phyloP scores from a whole-genome alignment of 2,888 invertebrate species.

The Conchocele bisecta region DNA sequence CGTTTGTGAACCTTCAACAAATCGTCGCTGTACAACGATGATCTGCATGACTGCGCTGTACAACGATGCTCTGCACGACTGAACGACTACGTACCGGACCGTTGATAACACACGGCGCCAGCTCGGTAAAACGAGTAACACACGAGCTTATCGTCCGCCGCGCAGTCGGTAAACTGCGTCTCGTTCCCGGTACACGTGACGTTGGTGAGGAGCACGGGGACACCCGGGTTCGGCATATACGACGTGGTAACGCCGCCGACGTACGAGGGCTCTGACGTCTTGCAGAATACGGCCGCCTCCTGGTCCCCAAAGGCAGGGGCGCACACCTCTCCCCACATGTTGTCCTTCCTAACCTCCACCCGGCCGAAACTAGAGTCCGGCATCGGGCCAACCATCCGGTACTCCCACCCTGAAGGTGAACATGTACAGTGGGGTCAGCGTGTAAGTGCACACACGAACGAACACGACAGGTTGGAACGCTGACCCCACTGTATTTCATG shows the following conservation, averaged over 20 bases:
- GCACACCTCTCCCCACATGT: slow-evolving; percentile 88
- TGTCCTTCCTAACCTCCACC: slow-evolving; percentile 35
- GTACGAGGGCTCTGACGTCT: slow-evolving; percentile 50
- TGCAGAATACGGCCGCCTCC: slow-evolving; percentile 86
- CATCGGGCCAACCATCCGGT: slow-evolving; percentile 26
- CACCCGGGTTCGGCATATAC: slow-evolving; percentile 62
- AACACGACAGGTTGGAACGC: too few relatives aligned
- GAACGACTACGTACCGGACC: slow-evolving; percentile 59
- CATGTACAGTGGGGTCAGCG: too few relatives aligned
- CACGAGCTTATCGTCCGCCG: slow-evolving; percentile 45
- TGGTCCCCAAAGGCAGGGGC: slow-evolving; percentile 88
- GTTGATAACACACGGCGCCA: slow-evolving; percentile 70
- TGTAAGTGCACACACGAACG: too few relatives aligned
- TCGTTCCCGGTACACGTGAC: slow-evolving; percentile 64
- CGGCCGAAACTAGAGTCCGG: slow-evolving; percentile 47
- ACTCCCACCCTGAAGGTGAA: slow-evolving; percentile 29
- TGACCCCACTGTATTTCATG: too few relatives aligned
- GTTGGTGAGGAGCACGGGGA: slow-evolving; percentile 65
- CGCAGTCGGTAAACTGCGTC: slow-evolving; percentile 58
- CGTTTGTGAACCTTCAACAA: too few relatives aligned
- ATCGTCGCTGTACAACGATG: too few relatives aligned
- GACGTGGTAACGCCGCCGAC: slow-evolving; percentile 70
- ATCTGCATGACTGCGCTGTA: too few relatives aligned
- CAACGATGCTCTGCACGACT: too few relatives aligned
- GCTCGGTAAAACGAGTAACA: slow-evolving; percentile 65